Evolutionary conservation across 2,113 vertebrate species (phyloP).

Genomic region (Anoplopoma fimbria): DNA sequence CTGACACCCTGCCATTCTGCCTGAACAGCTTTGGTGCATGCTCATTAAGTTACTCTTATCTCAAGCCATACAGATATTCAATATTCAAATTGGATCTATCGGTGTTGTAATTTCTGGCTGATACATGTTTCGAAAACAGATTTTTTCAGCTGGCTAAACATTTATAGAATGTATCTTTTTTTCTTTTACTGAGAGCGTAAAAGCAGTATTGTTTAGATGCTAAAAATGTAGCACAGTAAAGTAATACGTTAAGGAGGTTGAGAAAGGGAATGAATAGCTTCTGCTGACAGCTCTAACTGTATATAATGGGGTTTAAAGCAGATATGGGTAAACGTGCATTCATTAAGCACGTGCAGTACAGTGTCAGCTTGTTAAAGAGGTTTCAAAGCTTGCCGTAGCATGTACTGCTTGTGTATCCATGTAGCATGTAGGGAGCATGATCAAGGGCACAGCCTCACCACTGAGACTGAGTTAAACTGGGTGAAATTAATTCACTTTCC

Average conservation of each 20-base stretch:
- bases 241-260: background rate
- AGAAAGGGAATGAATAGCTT: background rate
- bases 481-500: constrained; percentile 84
- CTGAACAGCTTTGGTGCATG: constrained; percentile 32
- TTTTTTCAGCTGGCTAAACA: constrained; percentile 8
- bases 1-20: constrained; percentile 52
- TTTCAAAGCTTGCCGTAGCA: constrained; percentile 49
- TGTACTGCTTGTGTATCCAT: constrained; percentile 33
- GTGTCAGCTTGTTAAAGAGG: constrained; percentile 55
- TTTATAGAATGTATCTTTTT: background rate
- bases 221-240: background rate
- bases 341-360: constrained; percentile 30
- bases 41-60: constrained; percentile 29
- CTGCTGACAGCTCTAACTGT: background rate
- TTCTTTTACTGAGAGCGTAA: background rate
- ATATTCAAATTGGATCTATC: constrained; percentile 26
- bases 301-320: constrained; percentile 7
- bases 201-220: background rate
- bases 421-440: constrained; percentile 74
- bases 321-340: constrained; percentile 6
- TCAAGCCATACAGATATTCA: constrained; percentile 33
- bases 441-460: constrained; percentile 74
- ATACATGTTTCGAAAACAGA: background rate
- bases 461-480: constrained; percentile 80
- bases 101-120: constrained; percentile 3